Conservation (phyloP, 1,140 invertebrate genomes). For the Ridgeia piscesae region DNA sequence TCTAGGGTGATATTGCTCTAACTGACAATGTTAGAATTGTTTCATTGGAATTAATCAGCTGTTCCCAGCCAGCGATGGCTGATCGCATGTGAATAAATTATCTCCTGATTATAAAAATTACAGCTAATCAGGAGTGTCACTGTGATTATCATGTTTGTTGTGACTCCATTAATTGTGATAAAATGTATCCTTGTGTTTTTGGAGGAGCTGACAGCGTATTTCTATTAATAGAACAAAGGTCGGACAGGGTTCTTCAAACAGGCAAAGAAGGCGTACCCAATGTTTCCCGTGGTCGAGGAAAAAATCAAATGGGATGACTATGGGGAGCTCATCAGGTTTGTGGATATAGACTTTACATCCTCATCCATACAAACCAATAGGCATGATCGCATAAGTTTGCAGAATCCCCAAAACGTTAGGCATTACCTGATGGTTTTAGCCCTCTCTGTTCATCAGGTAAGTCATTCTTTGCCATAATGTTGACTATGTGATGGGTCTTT, state of each 20-base stretch:
- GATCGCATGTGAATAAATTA: conserved; percentile 5
- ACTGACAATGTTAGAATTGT: too few relatives aligned
- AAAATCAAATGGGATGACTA: conserved; percentile 92
- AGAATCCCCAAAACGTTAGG: not conserved
- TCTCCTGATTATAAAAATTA: not conserved
- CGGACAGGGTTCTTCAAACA: conserved; percentile 81
- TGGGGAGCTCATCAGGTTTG: conserved; percentile 80
- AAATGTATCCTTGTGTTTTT: not conserved
- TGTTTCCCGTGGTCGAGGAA: conserved; percentile 92
- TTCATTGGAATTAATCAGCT: not conserved
- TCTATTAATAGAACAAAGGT: conserved; percentile 53
- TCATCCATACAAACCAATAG: not conserved
- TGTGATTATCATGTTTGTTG: not conserved
- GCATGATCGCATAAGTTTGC: not conserved
- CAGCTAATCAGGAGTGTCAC: not conserved
- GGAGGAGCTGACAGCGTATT: not conserved
- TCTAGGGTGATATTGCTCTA: too few relatives aligned
- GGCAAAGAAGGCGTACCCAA: conserved; percentile 90
- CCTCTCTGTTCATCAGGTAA: too few relatives aligned
- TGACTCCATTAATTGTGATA: not conserved
- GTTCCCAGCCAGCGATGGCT: not conserved
- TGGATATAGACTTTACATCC: not conserved
- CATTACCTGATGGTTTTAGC: too few relatives aligned
- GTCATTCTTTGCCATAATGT: too few relatives aligned
- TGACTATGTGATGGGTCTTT: too few relatives aligned